phyloP scores from a whole-genome alignment of 2,113 vertebrate species.

The Oryzias celebensis region DNA sequence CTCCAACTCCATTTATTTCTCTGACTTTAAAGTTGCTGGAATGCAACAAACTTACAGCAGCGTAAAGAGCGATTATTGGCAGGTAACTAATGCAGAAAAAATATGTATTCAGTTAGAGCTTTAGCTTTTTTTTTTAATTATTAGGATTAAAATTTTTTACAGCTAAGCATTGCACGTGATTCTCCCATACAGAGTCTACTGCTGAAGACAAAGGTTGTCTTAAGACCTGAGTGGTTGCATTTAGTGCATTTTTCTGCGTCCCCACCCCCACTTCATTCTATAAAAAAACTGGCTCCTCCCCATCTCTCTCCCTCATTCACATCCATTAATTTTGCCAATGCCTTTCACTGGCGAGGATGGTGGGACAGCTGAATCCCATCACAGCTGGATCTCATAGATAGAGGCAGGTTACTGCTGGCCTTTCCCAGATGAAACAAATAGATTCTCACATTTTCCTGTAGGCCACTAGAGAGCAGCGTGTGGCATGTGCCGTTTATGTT shows the following conservation, averaged over 20 bases:
- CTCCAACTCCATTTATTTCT: conserved; percentile 40
- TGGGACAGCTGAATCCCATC: too few species aligned
- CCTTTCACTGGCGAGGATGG: too few species aligned
- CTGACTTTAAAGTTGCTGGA: conserved; percentile 57
- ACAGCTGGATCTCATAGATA: conserved; percentile 1
- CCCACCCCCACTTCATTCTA: not conserved
- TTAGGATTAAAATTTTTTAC: not conserved
- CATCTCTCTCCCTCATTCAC: not conserved
- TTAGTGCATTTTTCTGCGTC: conserved; percentile 11
- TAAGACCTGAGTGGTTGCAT: conserved; percentile 2
- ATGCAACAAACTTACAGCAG: conserved; percentile 26
- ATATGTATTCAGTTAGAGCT: too few species aligned
- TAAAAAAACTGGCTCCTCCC: conserved; percentile 15
- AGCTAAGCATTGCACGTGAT: not conserved
- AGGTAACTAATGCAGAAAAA: too few species aligned
- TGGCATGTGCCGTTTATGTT: conserved; percentile 53
- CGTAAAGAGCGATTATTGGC: conserved; percentile 8
- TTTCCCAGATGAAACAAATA: conserved; percentile 7
- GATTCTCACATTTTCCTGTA: conserved; percentile 45
- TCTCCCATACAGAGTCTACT: conserved; percentile 3
- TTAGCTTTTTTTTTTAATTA: too few species aligned
- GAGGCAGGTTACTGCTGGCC: conserved; percentile 3
- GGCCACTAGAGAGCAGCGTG: conserved; percentile 75
- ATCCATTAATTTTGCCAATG: too few species aligned
- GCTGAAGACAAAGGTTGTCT: conserved; percentile 17